Percentiles rank a stretch among this genome's conserved stretches.
phyloP scores from a whole-genome alignment of 2,888 invertebrate species.

The Tipula unca region DNA sequence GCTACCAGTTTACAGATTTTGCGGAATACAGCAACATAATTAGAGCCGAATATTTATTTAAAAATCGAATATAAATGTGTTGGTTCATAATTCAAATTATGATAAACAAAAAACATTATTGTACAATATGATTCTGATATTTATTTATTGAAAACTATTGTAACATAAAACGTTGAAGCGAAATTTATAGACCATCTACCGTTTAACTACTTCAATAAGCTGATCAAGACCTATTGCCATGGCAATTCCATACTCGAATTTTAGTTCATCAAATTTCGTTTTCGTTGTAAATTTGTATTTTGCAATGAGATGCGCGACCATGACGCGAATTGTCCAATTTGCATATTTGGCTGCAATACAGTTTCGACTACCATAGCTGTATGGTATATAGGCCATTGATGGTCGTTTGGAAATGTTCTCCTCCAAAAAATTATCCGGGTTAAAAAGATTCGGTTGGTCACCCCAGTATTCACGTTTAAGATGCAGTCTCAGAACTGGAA shows the following conservation, averaged over 20 bases:
- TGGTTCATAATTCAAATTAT: no score
- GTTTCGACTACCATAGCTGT: background rate
- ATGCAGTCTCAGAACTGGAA: background rate
- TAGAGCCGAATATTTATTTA: no score
- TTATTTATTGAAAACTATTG: no score
- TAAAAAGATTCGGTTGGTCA: background rate
- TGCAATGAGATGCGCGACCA: background rate
- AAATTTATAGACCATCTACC: no score
- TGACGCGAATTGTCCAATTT: background rate
- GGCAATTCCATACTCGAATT: background rate
- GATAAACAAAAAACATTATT: no score
- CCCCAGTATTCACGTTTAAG: background rate
- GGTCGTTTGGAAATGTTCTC: background rate
- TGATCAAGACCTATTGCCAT: background rate
- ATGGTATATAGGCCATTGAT: background rate
- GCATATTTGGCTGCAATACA: background rate
- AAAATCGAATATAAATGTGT: no score
- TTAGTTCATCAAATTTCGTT: background rate
- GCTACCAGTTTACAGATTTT: no score
- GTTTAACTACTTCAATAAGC: background rate
- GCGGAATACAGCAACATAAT: no score
- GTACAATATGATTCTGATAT: no score
- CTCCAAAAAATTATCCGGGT: background rate
- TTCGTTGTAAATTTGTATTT: background rate
- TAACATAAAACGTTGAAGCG: no score